A percentile compares a stretch with the other conserved stretches of the same genome.
Conservation (phyloP, 2,888 invertebrate species). For the Chrysotoxum bicinctum region DNA sequence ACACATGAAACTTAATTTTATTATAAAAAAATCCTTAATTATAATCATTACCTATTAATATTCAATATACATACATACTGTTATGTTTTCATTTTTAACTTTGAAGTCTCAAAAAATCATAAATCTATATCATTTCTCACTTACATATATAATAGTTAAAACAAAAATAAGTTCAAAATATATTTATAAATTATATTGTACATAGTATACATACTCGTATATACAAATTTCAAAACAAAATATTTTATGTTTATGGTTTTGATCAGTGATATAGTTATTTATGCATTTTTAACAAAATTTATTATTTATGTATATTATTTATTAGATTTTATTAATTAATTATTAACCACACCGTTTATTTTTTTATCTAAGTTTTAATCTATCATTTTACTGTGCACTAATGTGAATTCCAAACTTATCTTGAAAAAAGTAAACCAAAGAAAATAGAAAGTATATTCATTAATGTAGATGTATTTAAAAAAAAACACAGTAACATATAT, state of each 20-base stretch:
- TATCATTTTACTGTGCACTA: conserved; percentile 47
- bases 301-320: conserved; percentile 21
- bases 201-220: conserved; percentile 68
- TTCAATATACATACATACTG: conserved; percentile 24
- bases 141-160: conserved; percentile 42
- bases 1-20: conserved; percentile 29
- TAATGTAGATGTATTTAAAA: conserved; percentile 63
- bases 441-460: conserved; percentile 36
- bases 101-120: conserved; percentile 25
- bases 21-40: conserved; percentile 39
- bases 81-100: conserved; percentile 27
- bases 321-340: conserved; percentile 8
- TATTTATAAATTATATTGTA: conserved; percentile 69
- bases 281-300: conserved; percentile 26
- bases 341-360: conserved; percentile 8
- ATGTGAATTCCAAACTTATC: conserved; percentile 68
- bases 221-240: conserved; percentile 41
- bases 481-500: conserved; percentile 33
- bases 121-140: conserved; percentile 40
- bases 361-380: conserved; percentile 10
- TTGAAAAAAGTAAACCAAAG: conserved; percentile 34
- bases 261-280: conserved; percentile 37
- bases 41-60: conserved; percentile 53
- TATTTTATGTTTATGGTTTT: conserved; percentile 44
- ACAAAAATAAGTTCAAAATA: conserved; percentile 66